Conservation (phyloP, 2,113 vertebrate genomes). For the Seriola rivoliana region DNA sequence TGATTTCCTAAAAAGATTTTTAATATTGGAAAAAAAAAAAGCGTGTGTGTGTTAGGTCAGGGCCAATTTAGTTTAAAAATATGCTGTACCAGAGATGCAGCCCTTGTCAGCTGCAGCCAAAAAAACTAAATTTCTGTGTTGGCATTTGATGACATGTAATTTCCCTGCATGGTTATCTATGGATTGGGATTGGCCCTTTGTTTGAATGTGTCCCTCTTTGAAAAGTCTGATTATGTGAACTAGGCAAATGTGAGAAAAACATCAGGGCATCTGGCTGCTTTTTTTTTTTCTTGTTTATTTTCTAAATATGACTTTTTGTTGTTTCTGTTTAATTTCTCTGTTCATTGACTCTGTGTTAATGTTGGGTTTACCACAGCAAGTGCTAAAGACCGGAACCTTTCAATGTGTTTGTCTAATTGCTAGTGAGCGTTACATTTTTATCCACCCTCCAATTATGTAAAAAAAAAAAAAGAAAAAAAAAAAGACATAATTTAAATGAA, state of each 20-base stretch:
- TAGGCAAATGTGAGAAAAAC: background rate
- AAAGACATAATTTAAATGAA: background rate
- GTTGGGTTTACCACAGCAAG: background rate
- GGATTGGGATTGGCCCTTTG: background rate
- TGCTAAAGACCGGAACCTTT: conserved; percentile 2
- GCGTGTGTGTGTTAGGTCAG: background rate
- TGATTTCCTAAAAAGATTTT: background rate
- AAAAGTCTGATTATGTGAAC: background rate
- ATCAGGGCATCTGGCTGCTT: background rate
- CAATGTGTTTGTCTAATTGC: conserved; percentile 15
- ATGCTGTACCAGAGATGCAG: background rate
- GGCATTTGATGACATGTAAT: conserved; percentile 30
- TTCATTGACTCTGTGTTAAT: conserved; percentile 14
- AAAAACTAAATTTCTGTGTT: conserved; percentile 15
- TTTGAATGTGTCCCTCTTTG: conserved; percentile 7
- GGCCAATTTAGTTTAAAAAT: background rate
- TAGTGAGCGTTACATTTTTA: conserved; percentile 3
- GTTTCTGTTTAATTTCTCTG: background rate
- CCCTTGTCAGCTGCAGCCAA: background rate
- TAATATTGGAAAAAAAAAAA: background rate
- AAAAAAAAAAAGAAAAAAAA: background rate
- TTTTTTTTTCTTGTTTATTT: background rate
- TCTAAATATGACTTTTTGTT: background rate
- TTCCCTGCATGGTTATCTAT: conserved; percentile 9
- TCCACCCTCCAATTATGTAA: conserved; percentile 1